phyloP scores from a whole-genome alignment of 2,797 vertebrate genomes.

The Melanotaenia nigrans region DNA sequence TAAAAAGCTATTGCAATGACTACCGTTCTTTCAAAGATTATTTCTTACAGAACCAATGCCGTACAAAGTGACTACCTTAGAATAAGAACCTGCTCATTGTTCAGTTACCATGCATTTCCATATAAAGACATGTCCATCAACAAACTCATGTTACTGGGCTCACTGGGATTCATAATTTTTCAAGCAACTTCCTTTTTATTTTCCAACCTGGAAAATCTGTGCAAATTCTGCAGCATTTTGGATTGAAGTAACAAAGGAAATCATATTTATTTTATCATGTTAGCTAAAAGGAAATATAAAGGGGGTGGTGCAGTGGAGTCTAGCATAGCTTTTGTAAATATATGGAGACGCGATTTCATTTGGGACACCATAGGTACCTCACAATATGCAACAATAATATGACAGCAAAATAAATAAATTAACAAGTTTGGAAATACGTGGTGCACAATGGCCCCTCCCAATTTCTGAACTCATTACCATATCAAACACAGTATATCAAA shows the following conservation, averaged over 20 bases:
- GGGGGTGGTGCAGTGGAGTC: slow-evolving; percentile 21
- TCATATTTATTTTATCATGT: slow-evolving; percentile 13
- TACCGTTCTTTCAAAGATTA: slow-evolving; percentile 31
- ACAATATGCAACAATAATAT: slow-evolving; percentile 68
- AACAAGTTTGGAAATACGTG: slow-evolving; percentile 75
- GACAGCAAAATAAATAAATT: slow-evolving; percentile 81
- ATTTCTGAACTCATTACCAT: slow-evolving; percentile 78
- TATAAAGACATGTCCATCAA: slow-evolving; percentile 60
- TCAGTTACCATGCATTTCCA: slow-evolving; percentile 70
- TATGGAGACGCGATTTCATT: slow-evolving; percentile 49
- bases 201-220: slow-evolving; percentile 67
- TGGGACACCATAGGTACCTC: slow-evolving; percentile 43
- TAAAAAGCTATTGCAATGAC: slow-evolving; percentile 60
- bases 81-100: slow-evolving; percentile 41
- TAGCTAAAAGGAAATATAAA: slow-evolving; percentile 22
- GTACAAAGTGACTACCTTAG: slow-evolving; percentile 55
- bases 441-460: slow-evolving; percentile 66
- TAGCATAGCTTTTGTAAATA: slow-evolving; percentile 44
- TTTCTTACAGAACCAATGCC: slow-evolving; percentile 54
- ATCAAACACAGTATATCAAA: slow-evolving; percentile 78
- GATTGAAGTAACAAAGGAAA: slow-evolving; percentile 50
- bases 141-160: slow-evolving; percentile 57
- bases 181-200: slow-evolving; percentile 53
- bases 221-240: slow-evolving; percentile 78
- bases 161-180: slow-evolving; percentile 43